Conservation (phyloP, 2,888 invertebrate genomes). For the Ptychoptera contaminata region DNA sequence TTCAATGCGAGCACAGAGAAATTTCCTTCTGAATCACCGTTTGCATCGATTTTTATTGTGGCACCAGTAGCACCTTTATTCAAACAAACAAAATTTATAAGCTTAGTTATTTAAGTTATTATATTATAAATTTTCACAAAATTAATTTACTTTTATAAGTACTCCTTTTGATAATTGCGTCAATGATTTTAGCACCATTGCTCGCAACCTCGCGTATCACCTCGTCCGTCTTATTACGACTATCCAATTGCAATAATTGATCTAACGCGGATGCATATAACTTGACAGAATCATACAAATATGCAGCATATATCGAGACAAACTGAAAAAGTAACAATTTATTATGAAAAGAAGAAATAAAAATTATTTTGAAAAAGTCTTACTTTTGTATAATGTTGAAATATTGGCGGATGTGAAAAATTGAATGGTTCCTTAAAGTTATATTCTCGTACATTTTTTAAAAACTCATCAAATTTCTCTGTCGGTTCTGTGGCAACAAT, state of each 20-base stretch:
- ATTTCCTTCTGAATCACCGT: constrained; percentile 94
- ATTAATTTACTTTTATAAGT: constrained; percentile 68
- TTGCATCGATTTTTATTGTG: constrained; percentile 75
- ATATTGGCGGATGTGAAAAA: constrained; percentile 47
- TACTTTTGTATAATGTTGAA: constrained; percentile 21
- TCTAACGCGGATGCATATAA: constrained; percentile 80
- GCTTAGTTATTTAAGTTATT: constrained; percentile 2
- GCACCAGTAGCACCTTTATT: constrained; percentile 81
- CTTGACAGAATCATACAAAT: constrained; percentile 86
- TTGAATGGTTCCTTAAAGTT: constrained; percentile 67
- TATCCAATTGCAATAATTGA: constrained; percentile 45
- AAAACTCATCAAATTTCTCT: constrained; percentile 57
- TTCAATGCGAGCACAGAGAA: constrained; percentile 84
- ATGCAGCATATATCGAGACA: constrained; percentile 81
- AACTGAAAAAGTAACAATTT: constrained; percentile 36
- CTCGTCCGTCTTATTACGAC: constrained; percentile 38
- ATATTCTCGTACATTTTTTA: constrained; percentile 60
- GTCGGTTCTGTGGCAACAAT: constrained; percentile 78
- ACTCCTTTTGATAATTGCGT: constrained; percentile 67
- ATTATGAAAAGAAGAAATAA: constrained; percentile 7
- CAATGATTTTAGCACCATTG: constrained; percentile 77
- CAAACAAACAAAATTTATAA: constrained; percentile 5
- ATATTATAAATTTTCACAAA: neutral
- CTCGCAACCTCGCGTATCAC: constrained; percentile 52
- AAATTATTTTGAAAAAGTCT: constrained; percentile 20